Evolutionary conservation across 2,113 vertebrate species (phyloP).

Genomic region (Electrona antarctica): DNA sequence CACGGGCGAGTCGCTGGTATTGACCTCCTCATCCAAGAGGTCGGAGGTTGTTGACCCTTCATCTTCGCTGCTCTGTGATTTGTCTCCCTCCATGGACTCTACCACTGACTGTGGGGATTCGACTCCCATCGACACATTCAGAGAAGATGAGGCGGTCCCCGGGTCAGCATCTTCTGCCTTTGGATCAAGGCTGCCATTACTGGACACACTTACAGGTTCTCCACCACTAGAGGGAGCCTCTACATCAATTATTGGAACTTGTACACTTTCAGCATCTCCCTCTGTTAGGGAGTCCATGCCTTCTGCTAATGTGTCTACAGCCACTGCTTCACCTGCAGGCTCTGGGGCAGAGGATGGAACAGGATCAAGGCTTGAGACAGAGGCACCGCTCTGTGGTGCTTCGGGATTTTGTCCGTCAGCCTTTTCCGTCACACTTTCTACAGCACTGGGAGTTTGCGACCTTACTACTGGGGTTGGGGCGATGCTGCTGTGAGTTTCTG

Average conservation of each 20-base stretch:
- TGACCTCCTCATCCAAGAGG: not conserved
- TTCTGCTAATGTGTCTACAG: not conserved
- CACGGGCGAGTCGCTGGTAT: not conserved
- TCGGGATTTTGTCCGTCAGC: constrained; percentile 1
- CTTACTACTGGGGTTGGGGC: not conserved
- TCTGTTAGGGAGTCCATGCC: not conserved
- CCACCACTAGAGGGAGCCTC: constrained; percentile 50
- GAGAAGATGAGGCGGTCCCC: constrained; percentile 6
- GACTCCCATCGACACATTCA: constrained; percentile 26
- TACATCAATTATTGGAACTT: not conserved
- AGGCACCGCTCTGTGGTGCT: constrained; percentile 10
- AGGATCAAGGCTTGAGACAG: not conserved
- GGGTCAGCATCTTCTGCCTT: not conserved
- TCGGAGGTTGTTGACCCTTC: constrained; percentile 38
- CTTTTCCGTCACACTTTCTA: not conserved
- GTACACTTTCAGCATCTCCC: not conserved
- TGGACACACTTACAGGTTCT: not conserved
- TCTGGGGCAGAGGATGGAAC: not conserved
- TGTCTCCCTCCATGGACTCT: constrained; percentile 19
- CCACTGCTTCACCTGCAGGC: not conserved
- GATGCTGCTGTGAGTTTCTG: not conserved
- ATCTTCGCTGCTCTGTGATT: constrained; percentile 1
- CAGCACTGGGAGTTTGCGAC: not conserved
- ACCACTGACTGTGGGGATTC: constrained; percentile 29
- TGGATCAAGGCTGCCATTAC: not conserved